Percentiles rank a stretch among this genome's conserved stretches.
Conservation (phyloP, 2,797 vertebrate species). For the Sternarchorhynchus goeldii region DNA sequence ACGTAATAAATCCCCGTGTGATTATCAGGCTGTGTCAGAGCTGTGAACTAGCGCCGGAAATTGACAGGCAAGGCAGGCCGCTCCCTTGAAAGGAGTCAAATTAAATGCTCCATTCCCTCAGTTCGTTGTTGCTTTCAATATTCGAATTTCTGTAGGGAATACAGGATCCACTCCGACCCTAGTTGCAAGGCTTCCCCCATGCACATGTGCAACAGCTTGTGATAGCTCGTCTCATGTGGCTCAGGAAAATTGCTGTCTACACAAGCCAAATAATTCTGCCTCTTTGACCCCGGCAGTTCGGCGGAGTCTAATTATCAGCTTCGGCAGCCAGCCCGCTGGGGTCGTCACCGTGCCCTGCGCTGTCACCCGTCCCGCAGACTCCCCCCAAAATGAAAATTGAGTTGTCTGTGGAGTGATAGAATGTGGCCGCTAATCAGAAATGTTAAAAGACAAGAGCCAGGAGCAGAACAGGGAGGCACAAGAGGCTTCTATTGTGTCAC, state of each 20-base stretch:
- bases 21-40: conserved; percentile 82
- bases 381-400: conserved; percentile 67
- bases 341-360: conserved; percentile 65
- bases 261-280: conserved; percentile 84
- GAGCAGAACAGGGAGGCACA: conserved; percentile 56
- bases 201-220: conserved; percentile 86
- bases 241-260: conserved; percentile 89
- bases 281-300: conserved; percentile 76
- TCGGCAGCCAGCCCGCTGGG: conserved; percentile 72
- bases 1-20: conserved; percentile 64
- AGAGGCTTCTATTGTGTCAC: conserved; percentile 46
- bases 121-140: conserved; percentile 85
- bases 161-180: conserved; percentile 72
- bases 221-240: conserved; percentile 81
- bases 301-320: conserved; percentile 85
- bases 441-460: conserved; percentile 66
- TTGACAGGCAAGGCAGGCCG: conserved; percentile 68
- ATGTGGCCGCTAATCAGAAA: conserved; percentile 72
- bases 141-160: conserved; percentile 81
- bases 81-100: conserved; percentile 80
- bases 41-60: conserved; percentile 76
- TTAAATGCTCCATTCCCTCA: conserved; percentile 82
- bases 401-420: conserved; percentile 75
- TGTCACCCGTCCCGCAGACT: conserved; percentile 71
- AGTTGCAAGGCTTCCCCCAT: conserved; percentile 67